phyloP scores from a whole-genome alignment of 2,888 invertebrate genomes.

The Kryphioiulus occultus region DNA sequence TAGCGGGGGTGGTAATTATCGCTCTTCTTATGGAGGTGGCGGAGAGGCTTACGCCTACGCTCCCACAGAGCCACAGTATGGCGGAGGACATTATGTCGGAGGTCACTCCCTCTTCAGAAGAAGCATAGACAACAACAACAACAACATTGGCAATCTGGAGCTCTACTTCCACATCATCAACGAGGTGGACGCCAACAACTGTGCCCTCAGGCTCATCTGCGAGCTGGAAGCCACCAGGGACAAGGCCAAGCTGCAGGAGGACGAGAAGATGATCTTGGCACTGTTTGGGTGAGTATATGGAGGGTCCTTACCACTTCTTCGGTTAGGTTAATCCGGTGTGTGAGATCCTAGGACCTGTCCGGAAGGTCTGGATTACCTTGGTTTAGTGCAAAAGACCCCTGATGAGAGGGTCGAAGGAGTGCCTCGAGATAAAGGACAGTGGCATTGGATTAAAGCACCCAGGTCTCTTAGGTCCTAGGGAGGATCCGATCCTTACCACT shows the following conservation, averaged over 20 bases:
- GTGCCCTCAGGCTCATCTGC: conserved; percentile 55
- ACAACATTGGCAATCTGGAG: conserved; percentile 54
- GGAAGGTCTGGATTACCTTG: too few relatives aligned
- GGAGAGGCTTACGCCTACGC: conserved; percentile 47
- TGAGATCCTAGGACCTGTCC: too few relatives aligned
- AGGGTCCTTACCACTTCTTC: not conserved
- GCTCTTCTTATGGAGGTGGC: conserved; percentile 49
- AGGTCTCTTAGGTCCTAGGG: too few relatives aligned
- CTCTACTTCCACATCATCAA: conserved; percentile 55
- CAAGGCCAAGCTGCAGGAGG: conserved; percentile 52
- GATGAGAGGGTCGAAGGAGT: too few relatives aligned
- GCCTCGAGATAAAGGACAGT: too few relatives aligned
- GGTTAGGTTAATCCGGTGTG: too few relatives aligned
- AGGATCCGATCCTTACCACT: too few relatives aligned
- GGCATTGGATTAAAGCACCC: too few relatives aligned
- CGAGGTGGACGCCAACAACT: conserved; percentile 54
- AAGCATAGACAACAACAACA: conserved; percentile 47
- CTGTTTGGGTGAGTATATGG: conserved; percentile 55
- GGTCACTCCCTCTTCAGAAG: conserved; percentile 50
- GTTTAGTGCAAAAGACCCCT: too few relatives aligned
- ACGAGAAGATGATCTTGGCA: conserved; percentile 55
- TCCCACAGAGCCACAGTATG: conserved; percentile 1
- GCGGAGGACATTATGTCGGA: conserved; percentile 43
- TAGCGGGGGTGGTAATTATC: conserved; percentile 43
- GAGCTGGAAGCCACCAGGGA: conserved; percentile 55